Evolutionary conservation across 1,140 invertebrate species (phyloP), one percentile per base, ranked within the genome.

Genomic region (Euglossa dilemma): DNA sequence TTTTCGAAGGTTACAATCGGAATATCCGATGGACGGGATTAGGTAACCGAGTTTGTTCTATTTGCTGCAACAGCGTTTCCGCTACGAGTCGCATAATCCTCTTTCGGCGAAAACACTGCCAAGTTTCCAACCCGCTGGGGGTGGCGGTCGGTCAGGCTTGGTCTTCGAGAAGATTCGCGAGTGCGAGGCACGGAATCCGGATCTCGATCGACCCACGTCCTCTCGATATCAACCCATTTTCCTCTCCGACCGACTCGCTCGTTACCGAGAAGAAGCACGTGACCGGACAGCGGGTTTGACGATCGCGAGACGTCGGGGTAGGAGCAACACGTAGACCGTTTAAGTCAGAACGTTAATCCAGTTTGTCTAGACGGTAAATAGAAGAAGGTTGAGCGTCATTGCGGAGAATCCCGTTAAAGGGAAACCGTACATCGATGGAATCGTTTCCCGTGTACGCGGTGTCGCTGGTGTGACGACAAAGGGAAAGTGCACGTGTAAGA

Each of bases 361-460:
- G 69, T 84, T 83, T 43, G 89, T 82, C 86, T 89, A 82, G 66
- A 85, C 79, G 73, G 79, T 45, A 83, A 67, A 85, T 69, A 80
- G 57, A 75, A 72, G 69, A 69, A 85, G 74, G 63, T 83, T 69
- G 69, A 75, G 50, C 80, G 70, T 72, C 64, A 50, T 80, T 88
- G 61, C 54, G 71, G 71, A 72, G 80, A 89, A 91, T 91, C 87
- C 85, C 61, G 83, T 90, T 91, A 91, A 76, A 80, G 83, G 25
- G 90, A 91, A 90, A 86, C 90, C 90, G 54, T 91, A 89, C 23
- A 25, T 64, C 12, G 63, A 9, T 77, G 23, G 72, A 56, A 83
- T 70, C 50, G 75, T 87, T 87, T 87, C 11, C 14, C 54, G 36
- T 50, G 36, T 47, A 47, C 14, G 2, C 20, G 57, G 73, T 9